phyloP scores from a whole-genome alignment of 2,113 vertebrate genomes.

The Astur gentilis region DNA sequence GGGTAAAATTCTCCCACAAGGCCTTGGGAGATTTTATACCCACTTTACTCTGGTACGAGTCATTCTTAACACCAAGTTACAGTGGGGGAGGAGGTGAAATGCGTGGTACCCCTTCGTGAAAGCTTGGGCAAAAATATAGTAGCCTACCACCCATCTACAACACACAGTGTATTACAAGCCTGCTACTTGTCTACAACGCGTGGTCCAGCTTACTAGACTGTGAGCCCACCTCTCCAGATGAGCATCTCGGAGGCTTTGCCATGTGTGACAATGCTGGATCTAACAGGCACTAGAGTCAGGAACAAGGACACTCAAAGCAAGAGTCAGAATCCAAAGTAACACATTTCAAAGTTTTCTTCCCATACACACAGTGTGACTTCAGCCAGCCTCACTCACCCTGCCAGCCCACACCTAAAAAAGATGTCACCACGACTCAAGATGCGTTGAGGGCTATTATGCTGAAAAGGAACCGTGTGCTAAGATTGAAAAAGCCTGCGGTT shows the following conservation, averaged over 20 bases:
- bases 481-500: background rate
- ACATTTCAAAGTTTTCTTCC: background rate
- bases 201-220: background rate
- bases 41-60: background rate
- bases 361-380: background rate
- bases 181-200: background rate
- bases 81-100: background rate
- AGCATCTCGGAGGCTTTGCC: background rate
- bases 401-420: background rate
- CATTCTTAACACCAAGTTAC: background rate
- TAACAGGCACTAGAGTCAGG: background rate
- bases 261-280: background rate
- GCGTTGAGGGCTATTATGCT: background rate
- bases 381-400: background rate
- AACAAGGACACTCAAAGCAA: background rate
- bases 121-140: background rate
- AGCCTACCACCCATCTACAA: background rate
- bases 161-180: background rate
- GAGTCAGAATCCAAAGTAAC: background rate
- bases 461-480: background rate
- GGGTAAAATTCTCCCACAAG: background rate
- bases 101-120: background rate
- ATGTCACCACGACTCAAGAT: background rate
- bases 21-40: background rate
- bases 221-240: background rate